These are phyloP conservation scores for Hydroisotoma schaefferi DNA, from an alignment of 2,888 invertebrate species.

Conservation along the genomic window DNA sequence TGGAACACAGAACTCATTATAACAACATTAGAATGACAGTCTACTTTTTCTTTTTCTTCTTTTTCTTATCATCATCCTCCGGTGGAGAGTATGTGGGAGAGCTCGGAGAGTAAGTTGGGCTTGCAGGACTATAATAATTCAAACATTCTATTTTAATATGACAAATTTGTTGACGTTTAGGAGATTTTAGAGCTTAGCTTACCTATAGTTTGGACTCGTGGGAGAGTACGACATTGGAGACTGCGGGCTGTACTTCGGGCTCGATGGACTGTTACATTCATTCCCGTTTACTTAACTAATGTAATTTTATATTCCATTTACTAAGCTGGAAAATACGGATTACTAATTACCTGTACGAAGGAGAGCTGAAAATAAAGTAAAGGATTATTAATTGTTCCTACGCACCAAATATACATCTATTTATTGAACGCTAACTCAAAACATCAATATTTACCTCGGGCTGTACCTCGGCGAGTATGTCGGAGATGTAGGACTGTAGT, in stretches of 20 bases:
- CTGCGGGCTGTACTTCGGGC: constrained; percentile 52
- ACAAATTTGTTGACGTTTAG: too few species aligned
- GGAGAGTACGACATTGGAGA: constrained; percentile 53
- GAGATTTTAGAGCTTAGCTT: constrained; percentile 1
- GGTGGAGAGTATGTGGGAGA: constrained; percentile 59
- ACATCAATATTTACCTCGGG: constrained; percentile 49
- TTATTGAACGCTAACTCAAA: too few species aligned
- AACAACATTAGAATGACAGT: too few species aligned
- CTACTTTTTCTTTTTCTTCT: constrained; percentile 27
- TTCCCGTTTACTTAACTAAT: background rate
- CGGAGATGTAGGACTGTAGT: constrained; percentile 55
- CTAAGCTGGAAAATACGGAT: too few species aligned
- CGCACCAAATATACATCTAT: too few species aligned
- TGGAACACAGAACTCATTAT: background rate
- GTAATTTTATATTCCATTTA: too few species aligned
- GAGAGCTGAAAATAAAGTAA: background rate
- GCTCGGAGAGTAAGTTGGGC: constrained; percentile 59
- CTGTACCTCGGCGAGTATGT: constrained; percentile 54
- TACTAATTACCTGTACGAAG: too few species aligned
- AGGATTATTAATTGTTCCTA: too few species aligned
- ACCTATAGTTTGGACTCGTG: constrained; percentile 61
- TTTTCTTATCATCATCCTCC: constrained; percentile 44
- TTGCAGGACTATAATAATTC: constrained; percentile 34
- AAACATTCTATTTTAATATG: background rate
- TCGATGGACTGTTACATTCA: constrained; percentile 52